These are phyloP conservation scores for Mustela nigripes DNA, from an alignment of 2,113 vertebrate genomes.

Conservation along the genomic window DNA sequence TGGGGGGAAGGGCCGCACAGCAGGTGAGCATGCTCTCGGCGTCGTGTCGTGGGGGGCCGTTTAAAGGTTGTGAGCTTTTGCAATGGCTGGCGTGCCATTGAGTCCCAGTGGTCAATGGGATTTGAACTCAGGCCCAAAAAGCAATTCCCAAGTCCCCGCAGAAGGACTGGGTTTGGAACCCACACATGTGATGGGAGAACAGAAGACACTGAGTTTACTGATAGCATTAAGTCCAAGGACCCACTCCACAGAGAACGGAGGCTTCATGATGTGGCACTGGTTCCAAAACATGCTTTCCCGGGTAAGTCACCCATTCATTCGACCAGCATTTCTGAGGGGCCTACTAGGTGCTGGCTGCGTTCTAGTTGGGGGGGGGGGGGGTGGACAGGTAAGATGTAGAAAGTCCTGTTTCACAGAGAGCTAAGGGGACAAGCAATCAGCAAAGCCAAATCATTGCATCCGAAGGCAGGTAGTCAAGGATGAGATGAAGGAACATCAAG, in stretches of 20 bases:
- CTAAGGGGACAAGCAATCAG: background rate
- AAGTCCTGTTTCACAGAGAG: background rate
- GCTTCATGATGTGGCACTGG: rapidly evolving
- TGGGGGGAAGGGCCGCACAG: rapidly evolving
- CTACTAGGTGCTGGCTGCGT: rapidly evolving
- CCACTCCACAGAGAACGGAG: background rate
- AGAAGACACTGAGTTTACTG: background rate
- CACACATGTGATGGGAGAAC: background rate
- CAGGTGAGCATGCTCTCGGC: rapidly evolving
- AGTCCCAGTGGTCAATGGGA: too few relatives aligned
- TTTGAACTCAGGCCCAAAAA: background rate
- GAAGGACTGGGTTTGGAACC: too few relatives aligned
- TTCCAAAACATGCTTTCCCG: background rate
- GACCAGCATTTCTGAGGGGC: background rate
- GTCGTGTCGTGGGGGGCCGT: background rate
- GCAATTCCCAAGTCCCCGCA: rapidly evolving
- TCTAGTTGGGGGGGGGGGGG: background rate
- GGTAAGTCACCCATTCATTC: background rate
- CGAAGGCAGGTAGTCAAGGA: background rate
- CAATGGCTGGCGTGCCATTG: rapidly evolving
- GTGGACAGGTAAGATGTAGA: too few relatives aligned
- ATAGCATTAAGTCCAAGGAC: background rate
- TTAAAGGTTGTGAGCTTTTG: background rate
- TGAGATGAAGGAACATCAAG: rapidly evolving
- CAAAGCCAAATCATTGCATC: background rate